A percentile compares a stretch with the other conserved stretches of the same genome.
These are phyloP conservation scores for Nemotelus pantherinus DNA, from an alignment of 2,888 invertebrate genomes.

Conservation along the genomic window DNA sequence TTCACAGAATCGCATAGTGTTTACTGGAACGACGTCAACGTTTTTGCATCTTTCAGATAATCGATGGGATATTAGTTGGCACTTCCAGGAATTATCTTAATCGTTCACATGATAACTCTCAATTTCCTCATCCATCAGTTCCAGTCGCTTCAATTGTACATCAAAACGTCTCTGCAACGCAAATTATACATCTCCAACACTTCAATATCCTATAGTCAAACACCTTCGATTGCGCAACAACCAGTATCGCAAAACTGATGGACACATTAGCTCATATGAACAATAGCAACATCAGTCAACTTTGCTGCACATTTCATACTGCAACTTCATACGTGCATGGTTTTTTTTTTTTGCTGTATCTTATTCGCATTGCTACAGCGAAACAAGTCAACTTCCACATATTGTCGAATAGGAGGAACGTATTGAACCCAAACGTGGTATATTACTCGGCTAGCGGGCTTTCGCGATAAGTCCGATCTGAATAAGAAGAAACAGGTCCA, in stretches of 20 bases:
- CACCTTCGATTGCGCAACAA: conserved; percentile 22
- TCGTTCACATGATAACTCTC: too few species aligned
- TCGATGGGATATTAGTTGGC: too few species aligned
- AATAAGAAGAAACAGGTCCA: conserved; percentile 7
- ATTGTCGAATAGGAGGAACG: too few species aligned
- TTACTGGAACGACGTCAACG: too few species aligned
- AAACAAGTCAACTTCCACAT: not conserved
- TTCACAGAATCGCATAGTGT: too few species aligned
- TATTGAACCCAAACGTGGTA: not conserved
- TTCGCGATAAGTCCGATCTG: conserved; percentile 21
- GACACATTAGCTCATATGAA: conserved; percentile 22
- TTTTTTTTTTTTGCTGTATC: not conserved
- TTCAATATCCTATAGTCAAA: not conserved
- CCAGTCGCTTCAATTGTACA: too few species aligned
- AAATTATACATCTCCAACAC: too few species aligned
- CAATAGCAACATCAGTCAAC: conserved; percentile 22
- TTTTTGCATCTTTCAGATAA: too few species aligned
- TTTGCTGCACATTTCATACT: conserved; percentile 16
- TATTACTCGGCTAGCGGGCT: conserved; percentile 1
- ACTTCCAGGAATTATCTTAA: too few species aligned
- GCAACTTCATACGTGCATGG: not conserved
- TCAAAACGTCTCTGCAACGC: too few species aligned
- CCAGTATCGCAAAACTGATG: not conserved
- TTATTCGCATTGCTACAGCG: not conserved
- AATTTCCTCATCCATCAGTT: too few species aligned